Evolutionary conservation across 2,888 invertebrate species (phyloP).

Genomic region (Prosapia bicincta): DNA sequence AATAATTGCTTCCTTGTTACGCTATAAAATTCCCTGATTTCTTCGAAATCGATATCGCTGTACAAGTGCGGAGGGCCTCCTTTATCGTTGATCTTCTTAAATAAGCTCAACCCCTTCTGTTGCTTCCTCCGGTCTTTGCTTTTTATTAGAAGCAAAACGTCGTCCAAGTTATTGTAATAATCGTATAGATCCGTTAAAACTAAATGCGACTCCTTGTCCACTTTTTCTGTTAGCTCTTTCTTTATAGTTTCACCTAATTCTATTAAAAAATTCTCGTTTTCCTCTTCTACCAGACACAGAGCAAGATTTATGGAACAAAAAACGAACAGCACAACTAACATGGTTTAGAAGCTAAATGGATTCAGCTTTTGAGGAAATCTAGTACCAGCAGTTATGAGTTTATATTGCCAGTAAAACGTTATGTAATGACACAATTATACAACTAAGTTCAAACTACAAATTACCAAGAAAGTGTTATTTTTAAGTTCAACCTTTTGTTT

Average conservation of each 20-base stretch:
- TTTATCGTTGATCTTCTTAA: not conserved
- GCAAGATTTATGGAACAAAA: not conserved
- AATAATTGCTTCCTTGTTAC: not conserved
- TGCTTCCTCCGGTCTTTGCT: not conserved
- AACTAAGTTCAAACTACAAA: not conserved
- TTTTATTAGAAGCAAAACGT: not conserved
- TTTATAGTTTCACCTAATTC: not conserved
- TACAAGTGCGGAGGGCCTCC: not conserved
- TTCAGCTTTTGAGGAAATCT: not conserved
- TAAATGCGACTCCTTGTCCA: not conserved
- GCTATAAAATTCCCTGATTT: not conserved
- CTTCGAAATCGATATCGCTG: not conserved
- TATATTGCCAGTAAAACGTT: not conserved
- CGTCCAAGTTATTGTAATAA: not conserved
- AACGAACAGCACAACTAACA: not conserved
- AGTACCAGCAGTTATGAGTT: not conserved
- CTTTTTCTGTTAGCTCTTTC: not conserved
- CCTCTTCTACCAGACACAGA: not conserved
- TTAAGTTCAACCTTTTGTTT: not conserved
- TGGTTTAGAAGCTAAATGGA: not conserved
- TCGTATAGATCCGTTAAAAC: not conserved
- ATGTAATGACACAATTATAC: not conserved
- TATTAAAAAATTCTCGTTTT: not conserved
- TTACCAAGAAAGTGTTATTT: not conserved
- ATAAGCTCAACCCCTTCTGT: not conserved